Conservation (phyloP, 2,113 vertebrate species). For the Taxidea taxus region DNA sequence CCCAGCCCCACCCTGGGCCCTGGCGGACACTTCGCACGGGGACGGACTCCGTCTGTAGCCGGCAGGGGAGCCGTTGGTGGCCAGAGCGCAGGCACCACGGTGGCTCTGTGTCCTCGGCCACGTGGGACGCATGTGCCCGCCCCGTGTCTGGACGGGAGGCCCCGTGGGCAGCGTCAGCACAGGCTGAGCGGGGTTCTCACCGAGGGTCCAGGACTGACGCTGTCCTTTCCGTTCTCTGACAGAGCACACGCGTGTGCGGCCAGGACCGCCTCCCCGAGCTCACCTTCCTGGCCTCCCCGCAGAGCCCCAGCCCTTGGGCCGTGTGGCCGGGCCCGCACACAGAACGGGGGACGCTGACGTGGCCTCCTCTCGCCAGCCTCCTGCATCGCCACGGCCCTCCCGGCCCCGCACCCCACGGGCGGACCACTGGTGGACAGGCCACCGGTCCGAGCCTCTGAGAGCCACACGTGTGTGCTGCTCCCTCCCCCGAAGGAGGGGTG, state of each 20-base stretch:
- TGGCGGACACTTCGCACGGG: no score
- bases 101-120: not conserved
- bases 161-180: not conserved
- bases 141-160: not conserved
- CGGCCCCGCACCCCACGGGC: conserved; percentile 78
- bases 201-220: not conserved
- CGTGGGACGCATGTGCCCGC: not conserved
- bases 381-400: conserved; percentile 76
- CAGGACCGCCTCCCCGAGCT: conserved; percentile 86
- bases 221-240: conserved; percentile 42
- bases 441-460: conserved; percentile 82
- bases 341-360: conserved; percentile 86
- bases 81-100: accelerated
- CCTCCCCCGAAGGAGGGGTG: conserved; percentile 50
- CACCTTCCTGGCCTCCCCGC: conserved; percentile 87
- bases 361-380: conserved; percentile 84
- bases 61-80: not conserved
- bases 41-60: not conserved
- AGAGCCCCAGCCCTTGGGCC: conserved; percentile 81
- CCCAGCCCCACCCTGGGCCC: not conserved
- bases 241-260: conserved; percentile 87
- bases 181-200: accelerated
- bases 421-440: conserved; percentile 84
- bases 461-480: conserved; percentile 51
- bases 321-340: conserved; percentile 84